These are phyloP conservation scores for Echinarachnius parma DNA, from an alignment of 53 echinoderm and acorn worm species.

Conservation along the genomic window DNA sequence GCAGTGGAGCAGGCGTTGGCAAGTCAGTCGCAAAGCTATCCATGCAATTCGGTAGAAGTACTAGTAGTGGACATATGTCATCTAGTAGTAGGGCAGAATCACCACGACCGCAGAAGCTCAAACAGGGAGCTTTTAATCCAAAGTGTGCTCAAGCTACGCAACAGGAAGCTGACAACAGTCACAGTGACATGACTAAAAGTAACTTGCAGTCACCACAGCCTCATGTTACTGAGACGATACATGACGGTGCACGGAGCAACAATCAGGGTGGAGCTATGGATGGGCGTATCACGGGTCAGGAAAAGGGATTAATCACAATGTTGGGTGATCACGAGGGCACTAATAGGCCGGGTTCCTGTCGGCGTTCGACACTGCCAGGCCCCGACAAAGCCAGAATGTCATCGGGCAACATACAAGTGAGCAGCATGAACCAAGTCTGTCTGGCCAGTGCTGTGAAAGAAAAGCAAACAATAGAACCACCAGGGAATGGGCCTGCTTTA, in stretches of 20 bases:
- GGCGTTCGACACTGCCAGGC: too few relatives aligned
- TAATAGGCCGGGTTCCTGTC: slow-evolving; percentile 41
- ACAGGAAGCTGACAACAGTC: slow-evolving; percentile 9
- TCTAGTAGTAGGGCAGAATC: not conserved
- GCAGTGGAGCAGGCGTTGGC: not conserved
- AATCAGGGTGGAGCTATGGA: slow-evolving; percentile 13
- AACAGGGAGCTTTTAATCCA: not conserved
- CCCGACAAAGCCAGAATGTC: slow-evolving; percentile 21
- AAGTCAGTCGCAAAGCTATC: slow-evolving; percentile 36
- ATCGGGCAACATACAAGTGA: slow-evolving; percentile 41
- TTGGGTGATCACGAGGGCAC: slow-evolving; percentile 12
- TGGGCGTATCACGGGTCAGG: slow-evolving; percentile 20
- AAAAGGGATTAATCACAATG: slow-evolving; percentile 35
- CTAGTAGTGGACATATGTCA: not conserved
- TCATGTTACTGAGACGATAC: too few relatives aligned
- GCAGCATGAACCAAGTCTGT: too few relatives aligned
- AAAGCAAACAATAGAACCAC: too few relatives aligned
- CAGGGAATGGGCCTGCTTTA: too few relatives aligned
- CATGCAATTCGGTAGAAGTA: slow-evolving; percentile 22
- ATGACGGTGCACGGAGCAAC: too few relatives aligned
- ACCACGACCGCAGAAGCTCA: not conserved
- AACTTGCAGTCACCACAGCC: too few relatives aligned
- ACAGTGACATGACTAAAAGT: too few relatives aligned
- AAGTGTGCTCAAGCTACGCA: not conserved
- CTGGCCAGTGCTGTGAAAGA: too few relatives aligned